A percentile compares a stretch with the other conserved stretches of the same genome.
These are phyloP conservation scores for Alligator mississippiensis DNA, from an alignment of 2,113 vertebrate species.

Conservation along the genomic window DNA sequence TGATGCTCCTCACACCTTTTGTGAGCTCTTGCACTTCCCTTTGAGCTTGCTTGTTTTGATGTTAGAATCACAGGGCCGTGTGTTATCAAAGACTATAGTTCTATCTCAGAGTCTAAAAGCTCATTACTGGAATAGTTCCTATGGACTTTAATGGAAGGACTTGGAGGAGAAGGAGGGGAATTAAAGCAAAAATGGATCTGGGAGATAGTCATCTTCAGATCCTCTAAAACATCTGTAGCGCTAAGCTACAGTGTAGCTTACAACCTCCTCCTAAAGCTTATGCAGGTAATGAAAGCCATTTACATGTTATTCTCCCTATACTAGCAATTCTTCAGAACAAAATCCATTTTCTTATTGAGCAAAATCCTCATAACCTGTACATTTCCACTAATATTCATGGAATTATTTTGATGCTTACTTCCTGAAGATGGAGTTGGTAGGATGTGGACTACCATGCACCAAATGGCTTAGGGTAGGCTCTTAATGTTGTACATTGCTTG, in stretches of 20 bases:
- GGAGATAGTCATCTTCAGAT: neutral
- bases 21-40: neutral
- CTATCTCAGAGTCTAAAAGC: neutral
- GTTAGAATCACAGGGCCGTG: neutral
- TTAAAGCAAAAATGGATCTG: neutral
- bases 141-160: neutral
- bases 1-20: neutral
- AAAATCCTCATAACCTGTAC: neutral
- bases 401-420: neutral
- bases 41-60: neutral
- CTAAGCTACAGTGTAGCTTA: neutral
- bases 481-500: neutral
- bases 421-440: neutral
- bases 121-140: neutral
- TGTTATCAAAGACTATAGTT: neutral
- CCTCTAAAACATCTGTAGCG: neutral
- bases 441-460: too few species aligned
- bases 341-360: too few species aligned
- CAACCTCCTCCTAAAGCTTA: neutral
- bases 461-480: neutral
- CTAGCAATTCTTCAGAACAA: neutral
- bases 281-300: neutral
- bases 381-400: neutral
- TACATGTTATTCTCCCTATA: neutral
- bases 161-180: neutral